phyloP scores from a whole-genome alignment of 2,113 vertebrate genomes.

The Grus americana region DNA sequence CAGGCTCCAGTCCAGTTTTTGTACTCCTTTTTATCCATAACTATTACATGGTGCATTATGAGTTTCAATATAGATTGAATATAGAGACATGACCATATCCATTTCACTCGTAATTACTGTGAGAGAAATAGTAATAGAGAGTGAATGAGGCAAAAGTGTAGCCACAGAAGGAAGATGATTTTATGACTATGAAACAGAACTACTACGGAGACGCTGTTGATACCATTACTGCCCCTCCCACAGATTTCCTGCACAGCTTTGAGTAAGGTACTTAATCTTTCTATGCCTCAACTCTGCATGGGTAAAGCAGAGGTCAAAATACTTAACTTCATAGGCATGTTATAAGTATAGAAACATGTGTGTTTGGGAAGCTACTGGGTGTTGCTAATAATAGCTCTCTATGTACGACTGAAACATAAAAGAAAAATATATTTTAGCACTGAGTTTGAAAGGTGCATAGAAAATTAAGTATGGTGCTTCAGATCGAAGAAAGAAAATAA shows the following conservation, averaged over 20 bases:
- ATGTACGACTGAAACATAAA: not conserved
- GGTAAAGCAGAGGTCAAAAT: conserved; percentile 49
- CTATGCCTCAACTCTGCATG: conserved; percentile 9
- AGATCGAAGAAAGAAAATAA: not conserved
- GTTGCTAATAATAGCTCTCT: not conserved
- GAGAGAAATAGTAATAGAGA: conserved; percentile 16
- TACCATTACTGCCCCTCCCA: conserved; percentile 31
- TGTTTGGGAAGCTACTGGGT: not conserved
- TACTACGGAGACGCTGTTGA: not conserved
- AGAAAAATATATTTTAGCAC: not conserved
- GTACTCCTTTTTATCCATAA: conserved; percentile 19
- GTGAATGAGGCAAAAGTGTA: conserved; percentile 15
- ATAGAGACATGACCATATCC: conserved; percentile 6
- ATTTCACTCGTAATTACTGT: conserved; percentile 27
- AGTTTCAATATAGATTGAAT: conserved; percentile 27
- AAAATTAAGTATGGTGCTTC: not conserved
- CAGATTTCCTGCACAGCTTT: conserved; percentile 41
- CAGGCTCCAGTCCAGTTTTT: conserved; percentile 17
- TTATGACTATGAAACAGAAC: conserved; percentile 8
- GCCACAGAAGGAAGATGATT: conserved; percentile 36
- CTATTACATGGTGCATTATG: conserved; percentile 17
- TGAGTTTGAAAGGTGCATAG: not conserved
- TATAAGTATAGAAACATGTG: conserved; percentile 41
- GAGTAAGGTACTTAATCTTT: conserved; percentile 50
- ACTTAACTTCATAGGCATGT: conserved; percentile 43